Conservation (phyloP, 2,113 vertebrate species). For the Psittacula cyanocephala region DNA sequence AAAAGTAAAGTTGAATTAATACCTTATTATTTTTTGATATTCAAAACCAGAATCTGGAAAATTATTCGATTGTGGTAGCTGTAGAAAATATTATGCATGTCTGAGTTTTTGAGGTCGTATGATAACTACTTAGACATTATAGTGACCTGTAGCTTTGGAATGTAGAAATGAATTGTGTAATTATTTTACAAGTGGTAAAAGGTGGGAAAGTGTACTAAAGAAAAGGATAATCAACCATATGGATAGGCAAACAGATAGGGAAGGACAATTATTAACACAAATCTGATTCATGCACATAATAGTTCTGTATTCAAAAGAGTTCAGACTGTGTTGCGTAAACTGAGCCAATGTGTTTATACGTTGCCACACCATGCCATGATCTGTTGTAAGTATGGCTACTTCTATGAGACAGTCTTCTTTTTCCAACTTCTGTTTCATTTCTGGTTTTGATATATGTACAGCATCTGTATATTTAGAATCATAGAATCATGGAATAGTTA, state of each 20-base stretch:
- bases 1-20: conserved; percentile 21
- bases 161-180: background rate
- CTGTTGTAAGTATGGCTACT: background rate
- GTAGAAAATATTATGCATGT: background rate
- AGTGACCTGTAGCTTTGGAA: background rate
- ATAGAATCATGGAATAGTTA: too few relatives aligned
- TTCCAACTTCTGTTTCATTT: background rate
- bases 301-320: background rate
- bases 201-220: background rate
- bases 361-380: background rate
- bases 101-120: background rate
- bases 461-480: background rate
- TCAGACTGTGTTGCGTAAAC: background rate
- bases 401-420: background rate
- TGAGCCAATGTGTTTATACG: background rate
- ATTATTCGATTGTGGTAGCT: background rate
- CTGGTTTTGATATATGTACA: background rate
- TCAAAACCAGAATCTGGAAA: conserved; percentile 7
- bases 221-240: background rate
- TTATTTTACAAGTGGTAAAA: background rate
- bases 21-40: conserved; percentile 14
- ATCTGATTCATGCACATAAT: background rate
- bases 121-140: background rate
- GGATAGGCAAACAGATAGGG: background rate
- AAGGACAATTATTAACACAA: background rate